Evolutionary conservation across 2,888 invertebrate species (phyloP).

Genomic region (Spatulosminthurus flaviceps): DNA sequence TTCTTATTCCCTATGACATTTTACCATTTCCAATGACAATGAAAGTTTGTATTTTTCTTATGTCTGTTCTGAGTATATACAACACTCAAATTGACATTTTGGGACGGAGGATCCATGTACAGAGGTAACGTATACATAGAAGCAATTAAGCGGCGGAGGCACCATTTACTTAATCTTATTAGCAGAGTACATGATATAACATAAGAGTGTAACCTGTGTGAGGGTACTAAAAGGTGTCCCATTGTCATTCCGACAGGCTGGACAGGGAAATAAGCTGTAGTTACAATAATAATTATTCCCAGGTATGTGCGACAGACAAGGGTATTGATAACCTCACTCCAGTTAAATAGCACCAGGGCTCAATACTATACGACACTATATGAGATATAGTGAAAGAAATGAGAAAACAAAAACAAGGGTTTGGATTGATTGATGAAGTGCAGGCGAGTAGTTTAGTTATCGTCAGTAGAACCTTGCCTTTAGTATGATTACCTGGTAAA

Average conservation of each 20-base stretch:
- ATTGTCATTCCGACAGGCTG: slow-evolving; percentile 1
- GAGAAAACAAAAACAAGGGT: slow-evolving; percentile 25
- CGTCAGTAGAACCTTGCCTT: slow-evolving; percentile 34
- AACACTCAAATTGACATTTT: too few relatives aligned
- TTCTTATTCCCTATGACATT: too few relatives aligned
- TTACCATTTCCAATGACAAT: too few relatives aligned
- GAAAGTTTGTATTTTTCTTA: too few relatives aligned
- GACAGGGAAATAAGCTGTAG: neutral
- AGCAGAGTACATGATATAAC: neutral
- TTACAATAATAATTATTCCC: neutral
- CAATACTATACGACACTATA: too few relatives aligned
- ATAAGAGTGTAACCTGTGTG: too few relatives aligned
- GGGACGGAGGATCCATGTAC: too few relatives aligned
- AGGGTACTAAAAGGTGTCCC: neutral
- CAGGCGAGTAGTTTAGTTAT: slow-evolving; percentile 39
- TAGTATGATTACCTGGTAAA: slow-evolving; percentile 46
- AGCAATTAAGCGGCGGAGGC: neutral
- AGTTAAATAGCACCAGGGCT: neutral
- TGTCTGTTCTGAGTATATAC: too few relatives aligned
- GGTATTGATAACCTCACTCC: neutral
- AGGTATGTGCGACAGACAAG: too few relatives aligned
- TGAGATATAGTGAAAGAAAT: too few relatives aligned
- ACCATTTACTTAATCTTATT: slow-evolving; percentile 22
- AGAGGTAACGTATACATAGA: neutral
- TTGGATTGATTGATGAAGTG: slow-evolving; percentile 45